Evolutionary conservation across 1,140 invertebrate species (phyloP).

Genomic region (Drosophila parabipectinata): DNA sequence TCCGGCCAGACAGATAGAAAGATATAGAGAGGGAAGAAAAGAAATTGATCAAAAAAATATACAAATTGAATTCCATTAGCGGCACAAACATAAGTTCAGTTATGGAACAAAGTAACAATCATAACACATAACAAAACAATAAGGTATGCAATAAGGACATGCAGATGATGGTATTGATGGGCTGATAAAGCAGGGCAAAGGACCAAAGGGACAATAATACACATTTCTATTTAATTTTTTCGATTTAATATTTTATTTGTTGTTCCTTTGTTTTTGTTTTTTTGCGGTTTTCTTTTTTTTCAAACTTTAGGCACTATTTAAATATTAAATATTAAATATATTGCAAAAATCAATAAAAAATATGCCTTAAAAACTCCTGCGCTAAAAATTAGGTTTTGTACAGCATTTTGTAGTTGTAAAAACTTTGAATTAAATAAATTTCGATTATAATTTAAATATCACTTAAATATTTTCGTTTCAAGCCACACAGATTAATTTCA

Average conservation of each 20-base stretch:
- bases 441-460: slow-evolving; percentile 65
- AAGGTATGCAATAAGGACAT: slow-evolving; percentile 34
- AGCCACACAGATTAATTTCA: slow-evolving; percentile 58
- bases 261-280: slow-evolving; percentile 28
- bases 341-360: slow-evolving; percentile 73
- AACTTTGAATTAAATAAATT: slow-evolving; percentile 52
- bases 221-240: slow-evolving; percentile 66
- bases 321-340: slow-evolving; percentile 66
- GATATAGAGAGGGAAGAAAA: slow-evolving; percentile 42
- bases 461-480: slow-evolving; percentile 73
- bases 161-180: slow-evolving; percentile 21
- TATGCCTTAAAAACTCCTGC: slow-evolving; percentile 66
- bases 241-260: slow-evolving; percentile 54
- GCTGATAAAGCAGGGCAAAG: slow-evolving; percentile 29
- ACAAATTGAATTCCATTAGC: slow-evolving; percentile 42
- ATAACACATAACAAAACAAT: slow-evolving; percentile 40
- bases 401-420: slow-evolving; percentile 51
- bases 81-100: slow-evolving; percentile 38
- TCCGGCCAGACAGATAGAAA: slow-evolving; percentile 42
- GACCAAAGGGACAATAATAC: slow-evolving; percentile 58
- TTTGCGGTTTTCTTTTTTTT: slow-evolving; percentile 44
- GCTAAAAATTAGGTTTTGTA: slow-evolving; percentile 72
- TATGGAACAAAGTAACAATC: slow-evolving; percentile 29
- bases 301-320: slow-evolving; percentile 72
- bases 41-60: slow-evolving; percentile 43